Evolutionary conservation across 2,888 invertebrate species (phyloP).

Genomic region (Smittia aterrima): DNA sequence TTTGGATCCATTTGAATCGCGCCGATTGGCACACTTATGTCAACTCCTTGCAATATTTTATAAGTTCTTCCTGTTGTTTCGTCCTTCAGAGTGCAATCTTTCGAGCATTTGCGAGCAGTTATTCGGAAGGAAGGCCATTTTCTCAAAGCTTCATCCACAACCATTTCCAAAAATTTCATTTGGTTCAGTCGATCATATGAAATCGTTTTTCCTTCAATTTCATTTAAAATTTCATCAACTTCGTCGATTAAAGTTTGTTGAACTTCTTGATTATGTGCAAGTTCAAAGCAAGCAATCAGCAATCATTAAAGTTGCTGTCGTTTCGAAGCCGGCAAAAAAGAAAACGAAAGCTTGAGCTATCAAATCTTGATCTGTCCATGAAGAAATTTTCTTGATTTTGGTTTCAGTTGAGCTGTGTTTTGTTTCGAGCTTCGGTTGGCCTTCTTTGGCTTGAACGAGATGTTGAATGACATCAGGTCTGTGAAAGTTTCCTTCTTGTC

Average conservation of each 20-base stretch:
- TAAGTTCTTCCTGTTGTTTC: slow-evolving; percentile 44
- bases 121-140: slow-evolving; percentile 55
- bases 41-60: slow-evolving; percentile 42
- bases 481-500: slow-evolving; percentile 44
- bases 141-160: slow-evolving; percentile 57
- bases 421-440: slow-evolving; percentile 42
- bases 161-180: slow-evolving; percentile 64
- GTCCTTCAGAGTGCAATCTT: slow-evolving; percentile 53
- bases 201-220: slow-evolving; percentile 53
- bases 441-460: slow-evolving; percentile 44
- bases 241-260: slow-evolving; percentile 59
- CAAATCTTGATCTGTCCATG: slow-evolving; percentile 22
- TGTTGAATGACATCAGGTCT: slow-evolving; percentile 45
- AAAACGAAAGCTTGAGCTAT: slow-evolving; percentile 52
- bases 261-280: slow-evolving; percentile 60
- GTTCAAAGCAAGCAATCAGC: slow-evolving; percentile 58
- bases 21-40: slow-evolving; percentile 50
- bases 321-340: slow-evolving; percentile 60
- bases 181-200: slow-evolving; percentile 57
- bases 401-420: slow-evolving; percentile 15
- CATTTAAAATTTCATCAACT: slow-evolving; percentile 55
- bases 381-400: not conserved
- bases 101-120: slow-evolving; percentile 56
- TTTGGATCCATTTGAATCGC: not conserved
- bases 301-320: slow-evolving; percentile 54